Conservation (phyloP, 2,888 invertebrate species). For the Fabriciana adippe region DNA sequence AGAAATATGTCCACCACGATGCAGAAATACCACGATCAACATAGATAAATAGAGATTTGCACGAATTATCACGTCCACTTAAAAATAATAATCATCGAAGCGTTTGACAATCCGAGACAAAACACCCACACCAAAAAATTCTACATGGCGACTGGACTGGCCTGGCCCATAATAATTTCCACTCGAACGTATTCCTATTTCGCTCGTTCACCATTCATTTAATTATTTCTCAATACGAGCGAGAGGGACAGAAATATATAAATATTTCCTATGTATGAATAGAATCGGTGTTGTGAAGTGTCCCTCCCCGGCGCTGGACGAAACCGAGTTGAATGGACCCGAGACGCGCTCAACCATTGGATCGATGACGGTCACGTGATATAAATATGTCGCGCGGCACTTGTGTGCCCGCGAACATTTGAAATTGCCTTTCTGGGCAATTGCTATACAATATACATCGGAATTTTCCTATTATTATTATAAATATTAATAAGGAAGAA, state of each 20-base stretch:
- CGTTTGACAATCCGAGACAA: constrained; percentile 77
- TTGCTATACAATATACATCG: not conserved
- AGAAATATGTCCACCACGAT: constrained; percentile 59
- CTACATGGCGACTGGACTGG: constrained; percentile 78
- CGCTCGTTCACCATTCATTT: constrained; percentile 79
- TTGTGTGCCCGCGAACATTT: constrained; percentile 53
- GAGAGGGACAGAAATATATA: constrained; percentile 71
- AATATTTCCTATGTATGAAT: constrained; percentile 80
- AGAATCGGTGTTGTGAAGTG: constrained; percentile 78
- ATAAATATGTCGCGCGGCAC: constrained; percentile 62
- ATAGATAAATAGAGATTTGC: constrained; percentile 63
- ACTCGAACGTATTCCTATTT: constrained; percentile 77
- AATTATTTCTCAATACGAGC: constrained; percentile 75
- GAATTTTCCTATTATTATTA: too few relatives aligned
- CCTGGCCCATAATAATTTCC: constrained; percentile 79
- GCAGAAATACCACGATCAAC: constrained; percentile 56
- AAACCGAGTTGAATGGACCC: constrained; percentile 82
- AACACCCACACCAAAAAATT: constrained; percentile 82
- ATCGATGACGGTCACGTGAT: constrained; percentile 81
- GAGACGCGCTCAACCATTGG: constrained; percentile 81
- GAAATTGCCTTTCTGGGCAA: not conserved
- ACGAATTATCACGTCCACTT: constrained; percentile 72
- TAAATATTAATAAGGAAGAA: too few relatives aligned
- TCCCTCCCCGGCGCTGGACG: constrained; percentile 66
- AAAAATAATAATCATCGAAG: constrained; percentile 79